Evolutionary conservation across 1,140 invertebrate species (phyloP), one percentile per base, ranked within the genome.

Genomic region (Temnothorax nylanderi): DNA sequence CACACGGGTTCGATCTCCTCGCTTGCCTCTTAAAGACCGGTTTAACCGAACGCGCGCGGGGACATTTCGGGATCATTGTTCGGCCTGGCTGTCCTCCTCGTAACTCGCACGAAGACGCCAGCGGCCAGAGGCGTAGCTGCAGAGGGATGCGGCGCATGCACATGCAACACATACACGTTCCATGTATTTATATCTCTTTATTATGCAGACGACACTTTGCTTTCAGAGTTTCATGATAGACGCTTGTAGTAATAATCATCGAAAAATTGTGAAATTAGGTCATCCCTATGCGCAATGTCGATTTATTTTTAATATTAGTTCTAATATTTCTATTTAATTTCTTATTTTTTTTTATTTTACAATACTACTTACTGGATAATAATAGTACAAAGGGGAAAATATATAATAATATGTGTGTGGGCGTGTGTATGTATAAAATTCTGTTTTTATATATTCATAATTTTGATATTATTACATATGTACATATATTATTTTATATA

Each of bases 11-110:
- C 89, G 88, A 90, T 90, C 80, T 89, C 81, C 76, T 90, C 80
- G 88, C 82, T 90, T 60, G 67, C 56, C 37, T 87, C 88, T 85
- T 85, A 85, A 88, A 90, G 88, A 90, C 86, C 88, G 88, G 88
- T 90, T 90, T 90, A 87, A 41, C 69, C 69, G 58, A 60, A 77
- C 78, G 54, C 80, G 65, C 41, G 56, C 44, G 71, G 77, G 69
- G 88, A 89, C 85, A 89, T 77, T 84, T 87, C 58, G 85, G 74
- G 88, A 90, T 90, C 89, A 89, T 90, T 90, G 76, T 90, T 87
- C 76, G 62, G 26, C 62, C 75, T 49, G 18, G 85, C 56, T 87
- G 34, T 32, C 71, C 56, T 56, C 54, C 80, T 74, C 54, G 80
- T 82, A 82, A 82, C 80, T 82, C 67, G 67, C 26, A 60, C 3